Percentiles rank a stretch among this genome's conserved stretches.
phyloP scores from a whole-genome alignment of 1,140 invertebrate genomes.

The Reticulitermes speratus region DNA sequence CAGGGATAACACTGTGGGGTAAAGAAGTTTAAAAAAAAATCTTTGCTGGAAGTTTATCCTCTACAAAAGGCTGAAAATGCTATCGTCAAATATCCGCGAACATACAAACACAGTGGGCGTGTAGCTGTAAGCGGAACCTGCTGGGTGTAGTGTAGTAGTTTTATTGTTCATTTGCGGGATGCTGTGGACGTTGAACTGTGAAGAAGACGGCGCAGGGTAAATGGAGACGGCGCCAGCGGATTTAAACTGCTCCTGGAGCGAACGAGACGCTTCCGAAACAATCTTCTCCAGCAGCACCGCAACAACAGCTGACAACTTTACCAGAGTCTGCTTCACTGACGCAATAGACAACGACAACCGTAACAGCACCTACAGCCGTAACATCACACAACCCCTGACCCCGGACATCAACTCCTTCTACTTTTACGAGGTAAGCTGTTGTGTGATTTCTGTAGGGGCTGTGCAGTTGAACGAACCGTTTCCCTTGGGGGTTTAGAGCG shows the following conservation, averaged over 20 bases:
- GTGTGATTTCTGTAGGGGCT: background rate
- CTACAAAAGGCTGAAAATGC: background rate
- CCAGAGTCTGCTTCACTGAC: background rate
- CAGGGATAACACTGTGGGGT: too few species aligned
- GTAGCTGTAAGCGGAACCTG: background rate
- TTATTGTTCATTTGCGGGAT: background rate
- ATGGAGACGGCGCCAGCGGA: slow-evolving; percentile 5
- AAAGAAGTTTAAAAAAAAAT: too few species aligned
- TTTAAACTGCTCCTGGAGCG: slow-evolving; percentile 3
- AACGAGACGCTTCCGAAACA: background rate
- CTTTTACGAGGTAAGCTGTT: background rate
- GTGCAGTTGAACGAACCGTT: too few species aligned
- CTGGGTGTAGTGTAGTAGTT: background rate
- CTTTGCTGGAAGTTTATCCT: too few species aligned
- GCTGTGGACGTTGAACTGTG: background rate
- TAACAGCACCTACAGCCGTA: background rate
- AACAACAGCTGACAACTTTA: background rate
- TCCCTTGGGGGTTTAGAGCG: too few species aligned
- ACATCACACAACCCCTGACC: background rate
- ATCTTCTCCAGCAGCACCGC: slow-evolving; percentile 7
- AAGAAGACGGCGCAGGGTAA: background rate
- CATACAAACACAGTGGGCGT: background rate
- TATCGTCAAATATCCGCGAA: background rate
- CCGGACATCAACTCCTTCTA: background rate
- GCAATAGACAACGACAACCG: background rate